Percentiles rank a stretch among this genome's conserved stretches.
Conservation (phyloP, 2,113 vertebrate genomes). For the Talpa occidentalis region DNA sequence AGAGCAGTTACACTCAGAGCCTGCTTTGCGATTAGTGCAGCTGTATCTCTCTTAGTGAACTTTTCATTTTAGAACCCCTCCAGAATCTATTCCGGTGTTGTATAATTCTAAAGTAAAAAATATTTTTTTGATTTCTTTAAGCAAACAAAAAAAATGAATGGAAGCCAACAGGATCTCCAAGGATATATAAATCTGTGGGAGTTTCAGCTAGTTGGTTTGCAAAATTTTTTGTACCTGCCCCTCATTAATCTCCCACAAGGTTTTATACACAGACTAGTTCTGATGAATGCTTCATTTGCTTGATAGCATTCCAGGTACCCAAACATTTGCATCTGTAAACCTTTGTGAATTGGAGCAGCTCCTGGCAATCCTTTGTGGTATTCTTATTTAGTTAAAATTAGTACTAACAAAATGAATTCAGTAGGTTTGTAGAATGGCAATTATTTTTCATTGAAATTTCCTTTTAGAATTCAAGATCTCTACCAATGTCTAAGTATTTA, state of each 20-base stretch:
- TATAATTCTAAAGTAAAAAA: not conserved
- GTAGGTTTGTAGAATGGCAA: not conserved
- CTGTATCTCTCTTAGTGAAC: not conserved
- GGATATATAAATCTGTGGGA: not conserved
- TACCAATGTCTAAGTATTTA: not conserved
- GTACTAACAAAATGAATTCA: not conserved
- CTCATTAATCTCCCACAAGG: not conserved
- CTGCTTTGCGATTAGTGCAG: not conserved
- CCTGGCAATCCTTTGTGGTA: not conserved
- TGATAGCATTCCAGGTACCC: not conserved
- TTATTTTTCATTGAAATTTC: not conserved
- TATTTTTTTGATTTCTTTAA: not conserved
- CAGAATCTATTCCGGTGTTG: not conserved
- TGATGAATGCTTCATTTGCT: not conserved
- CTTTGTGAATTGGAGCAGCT: not conserved
- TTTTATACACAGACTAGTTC: not conserved
- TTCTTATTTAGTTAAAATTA: slow-evolving; percentile 14
- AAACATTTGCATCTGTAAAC: not conserved
- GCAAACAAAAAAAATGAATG: not conserved
- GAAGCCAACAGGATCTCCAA: not conserved
- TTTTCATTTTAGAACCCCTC: not conserved
- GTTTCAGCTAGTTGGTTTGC: not conserved
- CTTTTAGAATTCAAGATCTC: slow-evolving; percentile 20
- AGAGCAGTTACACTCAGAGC: not conserved
- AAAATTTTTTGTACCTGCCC: not conserved